Conservation (phyloP, 2,797 vertebrate species). For the Hoplostethus mediterraneus region DNA sequence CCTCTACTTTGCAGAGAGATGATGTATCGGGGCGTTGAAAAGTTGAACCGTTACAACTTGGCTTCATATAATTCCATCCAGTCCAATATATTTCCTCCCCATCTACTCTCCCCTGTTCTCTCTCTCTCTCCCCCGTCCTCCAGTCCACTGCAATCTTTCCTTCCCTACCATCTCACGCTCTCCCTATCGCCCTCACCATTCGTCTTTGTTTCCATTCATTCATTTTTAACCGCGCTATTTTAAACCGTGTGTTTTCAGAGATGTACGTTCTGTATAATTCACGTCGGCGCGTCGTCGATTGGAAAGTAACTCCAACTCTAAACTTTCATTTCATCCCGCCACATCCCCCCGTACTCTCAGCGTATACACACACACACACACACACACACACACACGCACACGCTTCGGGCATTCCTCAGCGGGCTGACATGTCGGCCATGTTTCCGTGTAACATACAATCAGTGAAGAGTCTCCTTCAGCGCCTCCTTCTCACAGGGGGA, state of each 20-base stretch:
- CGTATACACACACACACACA: conserved; percentile 17
- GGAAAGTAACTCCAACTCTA: neutral
- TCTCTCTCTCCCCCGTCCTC: neutral
- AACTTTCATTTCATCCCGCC: neutral
- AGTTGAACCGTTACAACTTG: neutral
- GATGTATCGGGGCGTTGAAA: conserved; percentile 16
- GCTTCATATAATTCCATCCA: conserved; percentile 25
- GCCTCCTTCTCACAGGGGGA: conserved; percentile 49
- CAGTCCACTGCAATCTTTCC: conserved; percentile 5
- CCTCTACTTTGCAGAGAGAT: conserved; percentile 11
- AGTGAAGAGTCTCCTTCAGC: conserved; percentile 34
- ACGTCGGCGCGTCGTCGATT: neutral
- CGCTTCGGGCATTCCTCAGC: conserved; percentile 31
- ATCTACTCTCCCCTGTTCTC: neutral
- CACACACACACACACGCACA: no score
- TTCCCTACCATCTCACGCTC: conserved; percentile 6
- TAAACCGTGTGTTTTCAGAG: conserved; percentile 30
- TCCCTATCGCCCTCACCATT: neutral
- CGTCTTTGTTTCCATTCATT: conserved; percentile 5
- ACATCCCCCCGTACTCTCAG: neutral
- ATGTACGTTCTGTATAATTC: conserved; percentile 31
- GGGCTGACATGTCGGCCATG: conserved; percentile 24
- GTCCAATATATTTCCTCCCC: neutral
- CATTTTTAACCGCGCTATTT: conserved; percentile 22
- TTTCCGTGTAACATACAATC: conserved; percentile 45